Evolutionary conservation across 2,888 invertebrate genomes (phyloP).

Genomic region (Griposia aprilina): DNA sequence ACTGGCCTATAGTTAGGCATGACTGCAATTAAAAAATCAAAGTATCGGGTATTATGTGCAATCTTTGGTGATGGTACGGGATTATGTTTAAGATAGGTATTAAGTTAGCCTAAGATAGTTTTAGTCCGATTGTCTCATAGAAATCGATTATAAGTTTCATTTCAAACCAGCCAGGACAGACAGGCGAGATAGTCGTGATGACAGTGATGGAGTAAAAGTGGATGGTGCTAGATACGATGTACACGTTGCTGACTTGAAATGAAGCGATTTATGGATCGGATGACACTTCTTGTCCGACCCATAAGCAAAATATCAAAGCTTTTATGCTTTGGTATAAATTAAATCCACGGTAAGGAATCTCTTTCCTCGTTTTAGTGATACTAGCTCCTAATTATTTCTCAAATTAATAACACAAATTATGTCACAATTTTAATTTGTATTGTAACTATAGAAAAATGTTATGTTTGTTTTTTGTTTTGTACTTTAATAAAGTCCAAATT

Average conservation of each 20-base stretch:
- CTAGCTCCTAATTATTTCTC: conserved; percentile 89
- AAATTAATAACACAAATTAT: conserved; percentile 88
- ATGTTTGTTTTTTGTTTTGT: conserved; percentile 89
- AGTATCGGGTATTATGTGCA: conserved; percentile 96
- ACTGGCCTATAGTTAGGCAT: conserved; percentile 83
- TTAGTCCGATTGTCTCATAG: conserved; percentile 77
- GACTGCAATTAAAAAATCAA: conserved; percentile 91
- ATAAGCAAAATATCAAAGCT: conserved; percentile 77
- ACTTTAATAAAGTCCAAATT: conserved; percentile 84
- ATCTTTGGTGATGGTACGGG: conserved; percentile 94
- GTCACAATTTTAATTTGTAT: conserved; percentile 88
- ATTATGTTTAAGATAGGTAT: conserved; percentile 82
- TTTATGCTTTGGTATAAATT: conserved; percentile 73
- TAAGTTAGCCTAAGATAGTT: conserved; percentile 79
- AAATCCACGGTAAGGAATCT: conserved; percentile 86
- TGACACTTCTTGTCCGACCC: conserved; percentile 88
- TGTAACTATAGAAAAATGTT: conserved; percentile 86
- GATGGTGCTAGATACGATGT: conserved; percentile 82
- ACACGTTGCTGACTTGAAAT: conserved; percentile 86
- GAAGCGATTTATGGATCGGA: conserved; percentile 87
- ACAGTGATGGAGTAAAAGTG: conserved; percentile 62
- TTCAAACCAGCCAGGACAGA: conserved; percentile 84
- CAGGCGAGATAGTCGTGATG: conserved; percentile 68
- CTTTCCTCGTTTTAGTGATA: conserved; percentile 90
- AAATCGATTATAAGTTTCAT: conserved; percentile 83